Percentiles rank a stretch among this genome's conserved stretches.
These are phyloP conservation scores for Limnothrissa miodon DNA, from an alignment of 2,113 vertebrate species.

Conservation along the genomic window DNA sequence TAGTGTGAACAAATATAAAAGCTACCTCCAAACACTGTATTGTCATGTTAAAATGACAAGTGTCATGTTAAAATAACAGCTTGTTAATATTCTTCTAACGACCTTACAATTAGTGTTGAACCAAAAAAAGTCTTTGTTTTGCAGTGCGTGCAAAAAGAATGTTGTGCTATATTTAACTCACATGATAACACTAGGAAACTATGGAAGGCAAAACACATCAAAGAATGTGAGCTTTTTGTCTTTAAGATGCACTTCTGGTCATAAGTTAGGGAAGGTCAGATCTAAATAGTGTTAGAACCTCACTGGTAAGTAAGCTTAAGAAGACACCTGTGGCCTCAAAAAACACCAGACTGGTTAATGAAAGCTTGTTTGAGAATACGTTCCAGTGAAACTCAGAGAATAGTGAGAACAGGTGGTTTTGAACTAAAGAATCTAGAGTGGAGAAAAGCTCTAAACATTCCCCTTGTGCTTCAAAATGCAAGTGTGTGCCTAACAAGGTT, in stretches of 20 bases:
- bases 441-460: background rate
- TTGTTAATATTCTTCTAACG: constrained; percentile 1
- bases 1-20: constrained; percentile 7
- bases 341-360: background rate
- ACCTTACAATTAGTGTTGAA: background rate
- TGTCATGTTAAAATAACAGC: background rate
- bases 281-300: background rate
- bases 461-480: background rate
- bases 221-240: background rate
- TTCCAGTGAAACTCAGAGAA: background rate
- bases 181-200: background rate
- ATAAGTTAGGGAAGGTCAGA: background rate
- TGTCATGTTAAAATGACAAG: background rate
- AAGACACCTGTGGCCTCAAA: background rate
- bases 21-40: background rate
- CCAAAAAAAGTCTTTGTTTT: background rate
- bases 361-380: background rate
- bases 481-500: background rate
- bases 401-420: background rate
- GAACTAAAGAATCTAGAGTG: no score
- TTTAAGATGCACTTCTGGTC: constrained; percentile 16
- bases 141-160: background rate
- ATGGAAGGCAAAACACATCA: background rate
- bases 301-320: background rate
- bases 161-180: constrained; percentile 4